Base-by-base conservation (phyloP, 1,140 invertebrate genomes). In the Drosophila parabipectinata region DNA sequence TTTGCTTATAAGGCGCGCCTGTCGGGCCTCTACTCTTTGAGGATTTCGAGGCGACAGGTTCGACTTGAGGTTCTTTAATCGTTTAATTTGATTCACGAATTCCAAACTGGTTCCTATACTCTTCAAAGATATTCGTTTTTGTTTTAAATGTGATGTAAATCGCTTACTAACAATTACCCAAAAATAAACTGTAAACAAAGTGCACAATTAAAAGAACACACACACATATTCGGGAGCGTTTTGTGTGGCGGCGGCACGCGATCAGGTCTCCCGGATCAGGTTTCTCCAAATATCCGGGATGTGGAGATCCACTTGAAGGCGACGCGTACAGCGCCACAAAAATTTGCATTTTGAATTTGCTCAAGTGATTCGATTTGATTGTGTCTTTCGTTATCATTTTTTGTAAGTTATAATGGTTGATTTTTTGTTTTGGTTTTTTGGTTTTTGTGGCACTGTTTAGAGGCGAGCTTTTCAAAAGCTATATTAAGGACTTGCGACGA, bases 401-500 rank as follows among this genome's bases (percentile, higher is more conserved):
- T 66, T 34, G 63, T 77, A 57, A 60, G 73, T 82, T 64, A 74
- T 60, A 75, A 75, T 28, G 71, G 77, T 80, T 79, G 71, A 37
- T 69, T 72, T 63, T 47, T 41, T 45, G 21, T 21, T 41, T 59
- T 44, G 26, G 50, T 72, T 72, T 64, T 69, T 10, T 37, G 10
- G 10, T 37, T 37, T 73, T 83, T 77, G 71, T 83, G 85, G 84
- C 87, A 90, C 85, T 90, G 69, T 75, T 84, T 90, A 77, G 76
- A 90, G 87, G 87, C 87, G 72, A 90, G 85, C 87, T 90, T 90
- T 90, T 79, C 69, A 79, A 90, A 90, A 90, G 81, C 85, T 87
- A 80, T 90, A 67, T 77, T 87, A 90, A 82, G 76, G 80, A 84
- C 80, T 83, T 83, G 80, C 80, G 72, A 84, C 80, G 80, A 84